A percentile compares a stretch with the other conserved stretches of the same genome.
phyloP scores from a whole-genome alignment of 2,888 invertebrate genomes.

The Timandra comae region DNA sequence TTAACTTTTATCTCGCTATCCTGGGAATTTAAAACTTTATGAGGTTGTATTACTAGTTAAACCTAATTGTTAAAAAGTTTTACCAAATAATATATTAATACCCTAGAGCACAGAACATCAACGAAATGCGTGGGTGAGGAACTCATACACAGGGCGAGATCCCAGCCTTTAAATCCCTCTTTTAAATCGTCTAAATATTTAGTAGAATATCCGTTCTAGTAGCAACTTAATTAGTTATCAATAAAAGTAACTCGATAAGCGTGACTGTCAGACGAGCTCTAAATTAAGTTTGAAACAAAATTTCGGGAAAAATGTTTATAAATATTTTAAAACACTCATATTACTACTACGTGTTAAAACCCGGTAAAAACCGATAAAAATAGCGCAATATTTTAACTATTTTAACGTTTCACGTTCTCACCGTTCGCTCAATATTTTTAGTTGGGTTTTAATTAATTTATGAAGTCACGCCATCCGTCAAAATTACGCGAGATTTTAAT shows the following conservation, averaged over 20 bases:
- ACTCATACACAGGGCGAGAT: too few species aligned
- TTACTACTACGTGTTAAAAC: not conserved
- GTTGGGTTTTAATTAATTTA: slow-evolving; percentile 59
- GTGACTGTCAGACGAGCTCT: too few species aligned
- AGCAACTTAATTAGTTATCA: not conserved
- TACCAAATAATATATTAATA: too few species aligned
- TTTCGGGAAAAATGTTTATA: too few species aligned
- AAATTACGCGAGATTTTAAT: slow-evolving; percentile 58
- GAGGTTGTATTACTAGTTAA: too few species aligned
- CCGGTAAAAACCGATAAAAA: not conserved
- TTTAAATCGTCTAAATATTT: too few species aligned
- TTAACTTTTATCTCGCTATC: not conserved
- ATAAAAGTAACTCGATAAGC: too few species aligned
- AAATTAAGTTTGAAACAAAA: too few species aligned
- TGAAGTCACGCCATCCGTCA: slow-evolving; percentile 48
- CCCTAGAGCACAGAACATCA: too few species aligned
- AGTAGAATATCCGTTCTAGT: not conserved
- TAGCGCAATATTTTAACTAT: slow-evolving; percentile 19
- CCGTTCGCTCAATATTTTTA: slow-evolving; percentile 45
- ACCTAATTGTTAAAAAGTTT: too few species aligned
- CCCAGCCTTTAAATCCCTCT: too few species aligned
- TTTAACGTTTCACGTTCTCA: slow-evolving; percentile 28
- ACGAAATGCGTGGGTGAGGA: too few species aligned
- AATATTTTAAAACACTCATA: not conserved
- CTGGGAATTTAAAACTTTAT: not conserved